These are phyloP conservation scores for Tenthredo distinguenda DNA, from an alignment of 2,888 invertebrate species.

Conservation along the genomic window DNA sequence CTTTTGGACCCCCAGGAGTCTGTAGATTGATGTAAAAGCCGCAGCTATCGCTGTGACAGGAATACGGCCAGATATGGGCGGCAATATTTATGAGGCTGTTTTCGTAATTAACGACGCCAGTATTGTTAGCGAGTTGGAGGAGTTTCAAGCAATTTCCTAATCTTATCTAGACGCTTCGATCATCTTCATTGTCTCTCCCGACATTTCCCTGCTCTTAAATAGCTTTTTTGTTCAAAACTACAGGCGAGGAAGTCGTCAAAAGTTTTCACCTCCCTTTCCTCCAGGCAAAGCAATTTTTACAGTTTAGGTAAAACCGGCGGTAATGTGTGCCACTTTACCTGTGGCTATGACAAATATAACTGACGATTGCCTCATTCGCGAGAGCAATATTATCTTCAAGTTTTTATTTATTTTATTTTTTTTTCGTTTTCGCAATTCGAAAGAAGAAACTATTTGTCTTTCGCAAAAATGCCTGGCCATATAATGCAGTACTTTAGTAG, in stretches of 20 bases:
- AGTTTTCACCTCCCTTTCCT: not conserved
- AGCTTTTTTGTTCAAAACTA: not conserved
- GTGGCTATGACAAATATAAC: not conserved
- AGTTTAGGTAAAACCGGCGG: not conserved
- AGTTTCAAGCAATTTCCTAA: slow-evolving; percentile 37
- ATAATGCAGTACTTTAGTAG: too few relatives aligned
- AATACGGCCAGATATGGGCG: not conserved
- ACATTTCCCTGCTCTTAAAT: not conserved
- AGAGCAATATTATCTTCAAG: not conserved
- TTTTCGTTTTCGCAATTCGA: not conserved
- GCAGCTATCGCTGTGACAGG: not conserved
- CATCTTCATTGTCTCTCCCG: slow-evolving; percentile 38
- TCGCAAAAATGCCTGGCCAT: not conserved
- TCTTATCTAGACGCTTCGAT: slow-evolving; percentile 38
- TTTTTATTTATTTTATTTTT: not conserved
- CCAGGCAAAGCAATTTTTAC: not conserved
- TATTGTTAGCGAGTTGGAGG: slow-evolving; percentile 41
- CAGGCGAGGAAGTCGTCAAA: not conserved
- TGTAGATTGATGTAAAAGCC: slow-evolving; percentile 3
- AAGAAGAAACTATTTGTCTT: too few relatives aligned
- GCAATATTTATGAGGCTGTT: slow-evolving; percentile 20
- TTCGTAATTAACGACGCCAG: slow-evolving; percentile 33
- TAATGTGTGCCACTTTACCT: not conserved
- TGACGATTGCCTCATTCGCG: not conserved
- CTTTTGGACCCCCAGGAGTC: not conserved